These are phyloP conservation scores for Macrotus californicus DNA, from an alignment of 2,113 vertebrate species.

Conservation along the genomic window DNA sequence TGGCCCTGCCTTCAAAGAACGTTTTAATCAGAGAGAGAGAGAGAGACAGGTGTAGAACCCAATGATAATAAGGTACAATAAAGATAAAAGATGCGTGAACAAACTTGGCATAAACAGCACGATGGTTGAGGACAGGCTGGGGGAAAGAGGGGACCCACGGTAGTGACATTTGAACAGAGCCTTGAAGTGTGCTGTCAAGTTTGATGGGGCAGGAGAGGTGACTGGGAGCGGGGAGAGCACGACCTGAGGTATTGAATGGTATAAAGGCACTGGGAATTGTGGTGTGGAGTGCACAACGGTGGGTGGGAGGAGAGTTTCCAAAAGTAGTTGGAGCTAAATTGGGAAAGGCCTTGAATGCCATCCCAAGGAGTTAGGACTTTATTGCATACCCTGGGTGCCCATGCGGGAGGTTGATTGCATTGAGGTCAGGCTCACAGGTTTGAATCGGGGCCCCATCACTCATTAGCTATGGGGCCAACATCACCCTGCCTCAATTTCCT, in stretches of 20 bases:
- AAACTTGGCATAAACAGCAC: neutral
- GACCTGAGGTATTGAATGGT: neutral
- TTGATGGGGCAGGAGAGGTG: neutral
- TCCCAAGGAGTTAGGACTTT: neutral
- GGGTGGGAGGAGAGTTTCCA: neutral
- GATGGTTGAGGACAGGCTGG: neutral
- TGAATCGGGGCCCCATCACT: too few species aligned
- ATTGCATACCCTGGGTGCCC: neutral
- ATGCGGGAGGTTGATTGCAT: neutral
- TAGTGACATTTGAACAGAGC: neutral
- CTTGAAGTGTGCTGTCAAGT: neutral
- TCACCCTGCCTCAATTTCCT: neutral
- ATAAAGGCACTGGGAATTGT: neutral
- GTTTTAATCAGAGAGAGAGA: neutral
- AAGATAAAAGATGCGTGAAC: neutral
- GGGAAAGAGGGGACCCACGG: neutral
- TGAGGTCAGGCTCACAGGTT: neutral
- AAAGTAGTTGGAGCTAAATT: neutral
- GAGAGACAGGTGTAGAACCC: conserved; percentile 5
- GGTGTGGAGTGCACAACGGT: neutral
- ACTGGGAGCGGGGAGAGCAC: neutral
- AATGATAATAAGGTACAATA: neutral
- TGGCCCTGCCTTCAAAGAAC: neutral
- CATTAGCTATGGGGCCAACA: neutral
- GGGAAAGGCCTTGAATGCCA: neutral